A percentile compares a stretch with the other conserved stretches of the same genome.
Evolutionary conservation across 2,113 vertebrate species (phyloP).

Genomic region (Psilopsiagon aurifrons): DNA sequence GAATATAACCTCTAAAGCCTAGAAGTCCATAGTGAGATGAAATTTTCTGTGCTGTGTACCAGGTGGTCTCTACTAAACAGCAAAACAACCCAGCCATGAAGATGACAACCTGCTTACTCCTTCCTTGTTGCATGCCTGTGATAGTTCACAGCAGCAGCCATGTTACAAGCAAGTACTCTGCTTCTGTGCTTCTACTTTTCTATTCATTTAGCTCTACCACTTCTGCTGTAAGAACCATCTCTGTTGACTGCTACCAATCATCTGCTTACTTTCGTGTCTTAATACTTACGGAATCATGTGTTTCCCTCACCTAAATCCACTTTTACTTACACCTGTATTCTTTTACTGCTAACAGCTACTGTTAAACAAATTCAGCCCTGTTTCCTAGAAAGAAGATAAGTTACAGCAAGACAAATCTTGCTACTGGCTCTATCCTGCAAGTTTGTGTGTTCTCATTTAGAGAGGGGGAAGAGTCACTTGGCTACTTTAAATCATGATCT

Average conservation of each 20-base stretch:
- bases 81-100: neutral
- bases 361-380: neutral
- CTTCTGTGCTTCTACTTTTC: neutral
- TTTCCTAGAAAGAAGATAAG: neutral
- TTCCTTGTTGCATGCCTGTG: neutral
- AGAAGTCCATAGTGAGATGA: neutral
- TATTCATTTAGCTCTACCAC: neutral
- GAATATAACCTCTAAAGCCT: neutral
- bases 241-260: neutral
- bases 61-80: neutral
- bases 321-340: neutral
- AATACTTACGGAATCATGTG: neutral
- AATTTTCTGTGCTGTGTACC: neutral
- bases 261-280: neutral
- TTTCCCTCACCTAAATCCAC: neutral
- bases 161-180: neutral
- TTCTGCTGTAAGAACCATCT: neutral
- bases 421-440: neutral
- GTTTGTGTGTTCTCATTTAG: neutral
- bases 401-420: neutral
- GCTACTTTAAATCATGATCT: accelerated
- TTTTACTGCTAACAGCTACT: neutral
- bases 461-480: neutral
- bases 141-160: neutral
- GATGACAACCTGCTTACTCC: neutral